phyloP scores from a whole-genome alignment of 2,888 invertebrate genomes.

The Brenthis daphne region DNA sequence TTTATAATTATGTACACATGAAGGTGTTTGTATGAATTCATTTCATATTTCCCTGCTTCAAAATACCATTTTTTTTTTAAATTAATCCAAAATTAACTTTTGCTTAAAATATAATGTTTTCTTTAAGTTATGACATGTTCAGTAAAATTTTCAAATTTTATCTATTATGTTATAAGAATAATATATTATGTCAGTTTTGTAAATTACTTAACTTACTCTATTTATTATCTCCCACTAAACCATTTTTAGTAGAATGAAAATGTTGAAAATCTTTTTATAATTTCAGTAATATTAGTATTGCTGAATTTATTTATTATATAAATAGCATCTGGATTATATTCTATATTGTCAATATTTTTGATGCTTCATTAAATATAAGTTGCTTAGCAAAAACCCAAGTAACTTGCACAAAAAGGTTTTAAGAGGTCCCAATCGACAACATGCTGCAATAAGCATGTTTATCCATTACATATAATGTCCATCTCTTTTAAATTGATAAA shows the following conservation, averaged over 20 bases:
- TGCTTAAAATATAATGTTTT: neutral
- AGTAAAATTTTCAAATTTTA: neutral
- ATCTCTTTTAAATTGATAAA: neutral
- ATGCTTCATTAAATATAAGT: constrained; percentile 20
- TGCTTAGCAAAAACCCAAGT: constrained; percentile 10
- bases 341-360: constrained; percentile 37
- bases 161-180: constrained; percentile 16
- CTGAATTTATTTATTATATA: constrained; percentile 20
- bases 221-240: constrained; percentile 7
- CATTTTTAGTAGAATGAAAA: neutral
- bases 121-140: neutral
- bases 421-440: constrained; percentile 1
- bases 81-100: neutral
- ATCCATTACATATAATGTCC: neutral
- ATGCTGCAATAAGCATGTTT: constrained; percentile 4
- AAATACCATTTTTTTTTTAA: neutral
- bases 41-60: constrained; percentile 17
- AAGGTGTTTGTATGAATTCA: constrained; percentile 24
- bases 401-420: constrained; percentile 16
- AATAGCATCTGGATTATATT: constrained; percentile 15
- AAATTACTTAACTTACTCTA: constrained; percentile 7
- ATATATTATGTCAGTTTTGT: constrained; percentile 7
- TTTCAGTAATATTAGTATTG: constrained; percentile 11
- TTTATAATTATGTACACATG: constrained; percentile 45
- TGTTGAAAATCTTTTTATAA: constrained; percentile 2